These are phyloP conservation scores for Quadroppia sp. DNA, from an alignment of 2,888 invertebrate genomes.

Conservation along the genomic window DNA sequence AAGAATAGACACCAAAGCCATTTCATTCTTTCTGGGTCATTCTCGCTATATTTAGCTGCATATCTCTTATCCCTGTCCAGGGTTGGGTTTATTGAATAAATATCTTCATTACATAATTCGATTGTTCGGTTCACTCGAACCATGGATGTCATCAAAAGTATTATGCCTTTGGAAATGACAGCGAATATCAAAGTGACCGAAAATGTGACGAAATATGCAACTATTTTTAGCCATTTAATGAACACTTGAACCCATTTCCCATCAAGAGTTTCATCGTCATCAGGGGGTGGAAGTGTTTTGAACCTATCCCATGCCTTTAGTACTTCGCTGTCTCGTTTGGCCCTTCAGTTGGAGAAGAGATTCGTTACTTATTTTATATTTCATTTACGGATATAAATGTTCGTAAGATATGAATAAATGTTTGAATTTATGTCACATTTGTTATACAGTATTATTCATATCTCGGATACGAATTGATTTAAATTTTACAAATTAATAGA, in stretches of 20 bases:
- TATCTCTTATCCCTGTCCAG: conserved; percentile 30
- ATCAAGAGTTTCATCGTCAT: conserved; percentile 38
- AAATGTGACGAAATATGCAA: conserved; percentile 46
- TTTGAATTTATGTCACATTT: no score
- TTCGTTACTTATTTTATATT: no score
- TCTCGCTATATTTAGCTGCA: conserved; percentile 1
- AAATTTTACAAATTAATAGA: no score
- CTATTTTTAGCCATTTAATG: conserved; percentile 46
- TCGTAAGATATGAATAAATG: no score
- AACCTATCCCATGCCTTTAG: conserved; percentile 40
- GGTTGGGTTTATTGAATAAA: conserved; percentile 37
- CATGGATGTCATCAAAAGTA: conserved; percentile 89
- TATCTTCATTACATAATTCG: conserved; percentile 41
- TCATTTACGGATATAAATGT: no score
- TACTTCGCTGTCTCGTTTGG: neutral
- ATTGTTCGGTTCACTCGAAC: conserved; percentile 63
- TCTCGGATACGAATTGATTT: no score
- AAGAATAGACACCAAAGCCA: conserved; percentile 52
- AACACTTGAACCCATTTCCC: conserved; percentile 35
- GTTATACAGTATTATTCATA: no score
- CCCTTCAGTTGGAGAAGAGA: no score
- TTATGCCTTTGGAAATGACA: conserved; percentile 49
- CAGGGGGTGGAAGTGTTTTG: conserved; percentile 39
- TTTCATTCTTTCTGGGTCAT: conserved; percentile 48
- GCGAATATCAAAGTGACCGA: conserved; percentile 43